A percentile compares a stretch with the other conserved stretches of the same genome.
These are phyloP conservation scores for Chrysopilus asiliformis DNA, from an alignment of 2,888 invertebrate genomes.

Conservation along the genomic window DNA sequence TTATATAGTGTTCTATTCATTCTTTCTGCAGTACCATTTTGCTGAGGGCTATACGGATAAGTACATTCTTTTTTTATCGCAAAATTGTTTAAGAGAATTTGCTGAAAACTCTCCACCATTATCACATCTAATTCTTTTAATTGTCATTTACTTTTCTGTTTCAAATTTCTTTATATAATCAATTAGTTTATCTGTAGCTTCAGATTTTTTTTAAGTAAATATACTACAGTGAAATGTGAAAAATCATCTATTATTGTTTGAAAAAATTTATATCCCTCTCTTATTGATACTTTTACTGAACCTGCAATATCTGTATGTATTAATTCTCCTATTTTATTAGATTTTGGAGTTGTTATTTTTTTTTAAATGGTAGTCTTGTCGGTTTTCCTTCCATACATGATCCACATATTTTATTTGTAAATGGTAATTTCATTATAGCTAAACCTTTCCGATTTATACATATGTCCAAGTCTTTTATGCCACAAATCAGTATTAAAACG, in stretches of 20 bases:
- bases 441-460: neutral
- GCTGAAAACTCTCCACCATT: constrained; percentile 15
- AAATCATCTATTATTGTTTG: constrained; percentile 16
- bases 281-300: constrained; percentile 5
- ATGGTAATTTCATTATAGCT: neutral
- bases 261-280: constrained; percentile 12
- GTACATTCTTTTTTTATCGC: constrained; percentile 15
- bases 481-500: no score
- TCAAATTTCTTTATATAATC: constrained; percentile 15
- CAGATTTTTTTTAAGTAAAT: constrained; percentile 14
- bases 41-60: constrained; percentile 18
- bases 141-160: constrained; percentile 13
- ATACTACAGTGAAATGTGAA: constrained; percentile 12
- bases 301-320: constrained; percentile 7
- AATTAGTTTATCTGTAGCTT: constrained; percentile 14
- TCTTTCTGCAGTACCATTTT: constrained; percentile 18
- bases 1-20: constrained; percentile 17
- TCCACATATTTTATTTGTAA: neutral
- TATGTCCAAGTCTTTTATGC: neutral
- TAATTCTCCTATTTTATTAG: no score
- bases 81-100: constrained; percentile 13
- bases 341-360: no score
- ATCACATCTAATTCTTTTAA: constrained; percentile 15
- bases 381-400: neutral
- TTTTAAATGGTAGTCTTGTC: no score